A percentile compares a stretch with the other conserved stretches of the same genome.
phyloP scores from a whole-genome alignment of 2,888 invertebrate species.

The Eupithecia centaureata region DNA sequence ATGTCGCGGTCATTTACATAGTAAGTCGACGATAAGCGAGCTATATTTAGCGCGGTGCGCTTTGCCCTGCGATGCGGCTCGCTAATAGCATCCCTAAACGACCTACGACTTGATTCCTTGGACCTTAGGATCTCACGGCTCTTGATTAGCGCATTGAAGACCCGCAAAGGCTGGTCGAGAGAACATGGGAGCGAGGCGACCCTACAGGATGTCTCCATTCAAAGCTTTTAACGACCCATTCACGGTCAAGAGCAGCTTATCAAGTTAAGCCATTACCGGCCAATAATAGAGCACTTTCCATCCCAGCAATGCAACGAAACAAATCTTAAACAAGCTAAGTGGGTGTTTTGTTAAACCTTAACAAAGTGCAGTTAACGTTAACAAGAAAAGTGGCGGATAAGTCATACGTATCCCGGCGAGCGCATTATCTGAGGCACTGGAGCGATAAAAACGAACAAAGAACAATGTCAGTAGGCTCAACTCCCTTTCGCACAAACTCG shows the following conservation, averaged over 20 bases:
- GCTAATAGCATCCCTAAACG: slow-evolving; percentile 32
- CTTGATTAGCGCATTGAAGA: background rate
- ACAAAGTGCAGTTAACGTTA: slow-evolving; percentile 68
- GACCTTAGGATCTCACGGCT: slow-evolving; percentile 1
- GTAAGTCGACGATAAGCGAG: slow-evolving; percentile 80
- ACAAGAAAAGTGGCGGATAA: slow-evolving; percentile 79
- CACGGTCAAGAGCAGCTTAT: slow-evolving; percentile 38
- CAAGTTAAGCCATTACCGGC: slow-evolving; percentile 35
- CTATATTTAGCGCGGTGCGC: slow-evolving; percentile 79
- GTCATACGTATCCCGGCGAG: slow-evolving; percentile 62
- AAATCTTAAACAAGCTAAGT: slow-evolving; percentile 64
- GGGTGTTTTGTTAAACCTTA: slow-evolving; percentile 63
- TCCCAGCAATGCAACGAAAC: slow-evolving; percentile 53
- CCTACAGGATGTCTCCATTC: slow-evolving; percentile 31
- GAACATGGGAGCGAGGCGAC: background rate
- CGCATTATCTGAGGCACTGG: slow-evolving; percentile 78
- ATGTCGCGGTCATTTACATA: slow-evolving; percentile 82
- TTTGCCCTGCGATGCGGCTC: slow-evolving; percentile 57
- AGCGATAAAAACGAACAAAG: slow-evolving; percentile 82
- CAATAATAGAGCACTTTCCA: slow-evolving; percentile 43
- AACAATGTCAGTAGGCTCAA: slow-evolving; percentile 78
- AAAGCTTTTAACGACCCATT: slow-evolving; percentile 30
- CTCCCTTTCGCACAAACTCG: slow-evolving; percentile 78
- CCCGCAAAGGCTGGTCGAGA: background rate
- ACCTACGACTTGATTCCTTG: slow-evolving; percentile 54